These are phyloP conservation scores for Drosophila lutescens DNA, from an alignment of 2,888 invertebrate species.

Conservation along the genomic window DNA sequence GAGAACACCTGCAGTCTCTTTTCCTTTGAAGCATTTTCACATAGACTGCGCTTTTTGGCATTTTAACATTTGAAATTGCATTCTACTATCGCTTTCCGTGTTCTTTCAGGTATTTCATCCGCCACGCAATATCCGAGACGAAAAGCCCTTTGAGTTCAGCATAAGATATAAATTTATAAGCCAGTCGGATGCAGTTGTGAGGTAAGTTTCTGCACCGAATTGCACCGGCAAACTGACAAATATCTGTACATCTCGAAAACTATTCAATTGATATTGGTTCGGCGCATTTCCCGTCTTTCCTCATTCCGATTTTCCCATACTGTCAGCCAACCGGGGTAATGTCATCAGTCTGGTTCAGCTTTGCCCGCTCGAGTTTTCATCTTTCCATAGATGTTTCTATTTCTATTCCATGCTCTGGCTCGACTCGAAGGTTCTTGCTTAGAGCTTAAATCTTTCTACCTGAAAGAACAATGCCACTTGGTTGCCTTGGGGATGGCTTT, in stretches of 20 bases:
- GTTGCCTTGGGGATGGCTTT: conserved; percentile 37
- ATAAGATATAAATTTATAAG: conserved; percentile 93
- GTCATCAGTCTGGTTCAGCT: conserved; percentile 37
- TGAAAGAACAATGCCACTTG: conserved; percentile 49
- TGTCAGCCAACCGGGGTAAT: conserved; percentile 14
- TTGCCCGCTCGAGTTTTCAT: conserved; percentile 18
- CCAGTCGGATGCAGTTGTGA: conserved; percentile 91
- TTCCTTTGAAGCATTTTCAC: conserved; percentile 27
- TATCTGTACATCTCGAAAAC: conserved; percentile 29
- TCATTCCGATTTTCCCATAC: background rate
- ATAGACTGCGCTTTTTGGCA: conserved; percentile 39
- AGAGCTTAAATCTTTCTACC: conserved; percentile 46
- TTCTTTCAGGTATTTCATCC: conserved; percentile 85
- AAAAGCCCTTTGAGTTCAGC: conserved; percentile 91
- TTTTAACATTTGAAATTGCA: conserved; percentile 40
- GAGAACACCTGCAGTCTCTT: conserved; percentile 32
- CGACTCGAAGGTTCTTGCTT: conserved; percentile 25
- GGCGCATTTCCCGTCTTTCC: conserved; percentile 9
- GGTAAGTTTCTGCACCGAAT: conserved; percentile 83
- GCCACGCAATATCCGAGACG: conserved; percentile 88
- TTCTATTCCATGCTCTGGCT: background rate
- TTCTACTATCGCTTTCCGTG: conserved; percentile 12
- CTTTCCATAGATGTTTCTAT: conserved; percentile 29
- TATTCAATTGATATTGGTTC: conserved; percentile 42
- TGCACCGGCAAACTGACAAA: conserved; percentile 34